Base-by-base conservation (phyloP, 2,888 invertebrate genomes). In the Drosophila kambysellisi region DNA sequence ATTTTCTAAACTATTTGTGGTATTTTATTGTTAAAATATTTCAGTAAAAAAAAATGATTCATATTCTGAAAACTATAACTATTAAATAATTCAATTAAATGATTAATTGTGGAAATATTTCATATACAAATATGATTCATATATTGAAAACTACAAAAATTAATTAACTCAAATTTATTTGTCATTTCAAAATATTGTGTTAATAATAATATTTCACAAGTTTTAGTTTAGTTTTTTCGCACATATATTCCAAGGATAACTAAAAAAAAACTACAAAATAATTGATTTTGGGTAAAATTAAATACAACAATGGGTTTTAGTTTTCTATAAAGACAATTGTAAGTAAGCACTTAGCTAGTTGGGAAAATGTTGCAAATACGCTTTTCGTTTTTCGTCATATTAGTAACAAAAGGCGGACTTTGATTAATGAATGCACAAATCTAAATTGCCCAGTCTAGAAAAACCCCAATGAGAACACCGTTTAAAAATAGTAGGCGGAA, bases 211-310 rank as follows among this genome's bases (percentile, higher is more conserved):
- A 25, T 3, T 29, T 54, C 7, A n/a, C 12, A 6, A 30, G 5
- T 35, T 46, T 63, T 17, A 8, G 15, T 4, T 70, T 48, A 59
- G 11, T 59, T 51, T 29, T 51, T 51, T 65, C 53, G 33, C 68
- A 65, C 51, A 51, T 65, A 12, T n/a, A 11, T 29, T 33, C 33
- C 67, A 66, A 59, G 65, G 70, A 77, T 77, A 77, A 58, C 35
- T 25, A 11, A 25, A 25, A 25, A 25, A 25, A 25, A 20, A 35
- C 11, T 53, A 20, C 7, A 33, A 8, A 15, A 53, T 8, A 33
- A 53, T 48, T 48, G 43, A 4, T 15, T 20, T 15, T 0, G 4
- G 20, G 0, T 46, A 46, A 15, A 25, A 46, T 25, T 15, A 15
- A 46, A 46, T 2, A 25, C 46, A 46, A 46, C 46, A 46, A 46